Evolutionary conservation across 2,888 invertebrate species (phyloP).

Genomic region (Serrognathus titanus): DNA sequence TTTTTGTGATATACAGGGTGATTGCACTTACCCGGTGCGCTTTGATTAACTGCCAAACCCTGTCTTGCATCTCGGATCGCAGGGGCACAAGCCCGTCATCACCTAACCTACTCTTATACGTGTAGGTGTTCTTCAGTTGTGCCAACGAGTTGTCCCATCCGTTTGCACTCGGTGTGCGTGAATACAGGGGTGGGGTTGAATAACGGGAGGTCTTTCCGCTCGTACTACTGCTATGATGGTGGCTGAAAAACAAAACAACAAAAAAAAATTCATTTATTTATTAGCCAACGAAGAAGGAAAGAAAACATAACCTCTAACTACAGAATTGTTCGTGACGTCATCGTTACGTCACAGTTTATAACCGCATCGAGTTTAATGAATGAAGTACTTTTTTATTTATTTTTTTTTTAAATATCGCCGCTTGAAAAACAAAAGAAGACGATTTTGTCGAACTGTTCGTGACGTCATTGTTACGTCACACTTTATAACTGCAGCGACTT

Average conservation of each 20-base stretch:
- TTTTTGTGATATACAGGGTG: not conserved
- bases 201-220: conserved; percentile 39
- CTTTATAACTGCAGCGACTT: too few relatives aligned
- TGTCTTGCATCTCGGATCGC: conserved; percentile 68
- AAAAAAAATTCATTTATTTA: not conserved
- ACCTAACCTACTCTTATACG: conserved; percentile 49
- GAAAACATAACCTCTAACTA: too few relatives aligned
- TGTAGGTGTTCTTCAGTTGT: conserved; percentile 14
- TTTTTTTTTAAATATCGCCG: too few relatives aligned
- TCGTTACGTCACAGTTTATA: too few relatives aligned
- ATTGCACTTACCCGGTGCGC: conserved; percentile 65
- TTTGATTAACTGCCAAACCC: conserved; percentile 78
- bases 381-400: too few relatives aligned
- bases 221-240: conserved; percentile 26
- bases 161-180: conserved; percentile 55
- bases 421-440: too few relatives aligned
- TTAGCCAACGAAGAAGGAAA: not conserved
- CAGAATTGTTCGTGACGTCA: too few relatives aligned
- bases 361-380: too few relatives aligned
- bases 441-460: too few relatives aligned
- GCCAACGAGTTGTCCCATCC: conserved; percentile 37
- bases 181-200: conserved; percentile 53
- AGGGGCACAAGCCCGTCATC: conserved; percentile 73
- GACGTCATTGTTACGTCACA: too few relatives aligned
- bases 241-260: conserved; percentile 20